Evolutionary conservation across 2,113 vertebrate genomes (phyloP), one percentile per base, ranked within the genome.

Genomic region (Sprattus sprattus): DNA sequence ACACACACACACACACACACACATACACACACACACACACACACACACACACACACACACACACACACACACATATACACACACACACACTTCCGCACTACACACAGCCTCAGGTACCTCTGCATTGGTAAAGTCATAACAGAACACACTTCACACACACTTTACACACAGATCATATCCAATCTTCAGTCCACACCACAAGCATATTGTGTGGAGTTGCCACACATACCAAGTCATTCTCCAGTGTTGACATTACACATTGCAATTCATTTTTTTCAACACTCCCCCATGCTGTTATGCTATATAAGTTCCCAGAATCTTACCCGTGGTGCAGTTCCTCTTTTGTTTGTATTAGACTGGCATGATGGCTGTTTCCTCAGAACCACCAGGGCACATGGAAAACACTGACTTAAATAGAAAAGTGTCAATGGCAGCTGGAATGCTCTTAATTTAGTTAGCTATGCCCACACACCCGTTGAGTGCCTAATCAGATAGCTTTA

Each of bases 1-100:
- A 71, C 64, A 71, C 0, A 32, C 25, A 71, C 2, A 57, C 52
- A 57, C 28, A 50, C 18, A 39, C 52, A 25, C 32, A 45, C 20
- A 46, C 25, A 50, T n/a, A 16, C 15, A 83, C 25, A 47, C 2
- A 83, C 32, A 32, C 44, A 25, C 9, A 52, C n/a, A 39, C 39
- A 39, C 39, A 39, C 39, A 39, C n/a, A n/a, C n/a, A n/a, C n/a
- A n/a, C n/a, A n/a, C n/a, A 71, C 64, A 71, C 64, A 71, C 0
- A 32, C 25, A 71, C 2, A 57, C n/a, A 67, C 25, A n/a, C 46
- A 83, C 82, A 83, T 7, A 83, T 32, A 60, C 67, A 18, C 52
- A 54, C 22, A 82, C 82, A 82, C 47, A 81, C 80, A 81, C 80
- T 28, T n/a, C 25, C 64, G 28, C 64, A 67, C 64, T 39, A 39